These are phyloP conservation scores for Limnephilus auricula DNA, from an alignment of 2,888 invertebrate genomes.

Conservation along the genomic window DNA sequence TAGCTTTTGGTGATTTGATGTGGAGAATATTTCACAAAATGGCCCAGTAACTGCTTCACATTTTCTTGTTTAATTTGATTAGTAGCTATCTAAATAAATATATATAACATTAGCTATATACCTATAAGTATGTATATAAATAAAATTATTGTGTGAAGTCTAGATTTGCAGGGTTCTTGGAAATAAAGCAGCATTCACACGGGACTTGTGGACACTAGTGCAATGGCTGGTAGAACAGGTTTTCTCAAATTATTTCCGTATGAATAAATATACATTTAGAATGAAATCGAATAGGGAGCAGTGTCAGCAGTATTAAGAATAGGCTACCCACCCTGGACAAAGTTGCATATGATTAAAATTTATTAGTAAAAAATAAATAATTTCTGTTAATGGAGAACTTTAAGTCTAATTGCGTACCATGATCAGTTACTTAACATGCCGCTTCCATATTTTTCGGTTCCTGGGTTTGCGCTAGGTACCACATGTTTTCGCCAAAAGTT, in stretches of 20 bases:
- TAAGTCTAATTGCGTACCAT: background rate
- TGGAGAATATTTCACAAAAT: too few relatives aligned
- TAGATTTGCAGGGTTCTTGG: background rate
- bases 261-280: background rate
- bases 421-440: background rate
- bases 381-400: too few relatives aligned
- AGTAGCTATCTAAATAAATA: too few relatives aligned
- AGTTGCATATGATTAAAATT: background rate
- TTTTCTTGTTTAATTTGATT: too few relatives aligned
- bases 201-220: slow-evolving; percentile 15
- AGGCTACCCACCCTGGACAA: background rate
- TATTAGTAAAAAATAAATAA: background rate
- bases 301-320: background rate
- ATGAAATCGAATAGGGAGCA: background rate
- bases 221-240: background rate
- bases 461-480: background rate
- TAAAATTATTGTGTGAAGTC: too few relatives aligned
- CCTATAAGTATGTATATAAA: too few relatives aligned
- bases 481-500: background rate
- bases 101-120: too few relatives aligned
- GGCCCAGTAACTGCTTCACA: too few relatives aligned
- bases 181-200: slow-evolving; percentile 3
- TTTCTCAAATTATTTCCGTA: slow-evolving; percentile 39
- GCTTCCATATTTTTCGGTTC: background rate
- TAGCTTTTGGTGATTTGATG: too few relatives aligned